Percentiles rank a stretch among this genome's conserved stretches.
phyloP scores from a whole-genome alignment of 2,113 vertebrate species.

The Hystrix brachyura region DNA sequence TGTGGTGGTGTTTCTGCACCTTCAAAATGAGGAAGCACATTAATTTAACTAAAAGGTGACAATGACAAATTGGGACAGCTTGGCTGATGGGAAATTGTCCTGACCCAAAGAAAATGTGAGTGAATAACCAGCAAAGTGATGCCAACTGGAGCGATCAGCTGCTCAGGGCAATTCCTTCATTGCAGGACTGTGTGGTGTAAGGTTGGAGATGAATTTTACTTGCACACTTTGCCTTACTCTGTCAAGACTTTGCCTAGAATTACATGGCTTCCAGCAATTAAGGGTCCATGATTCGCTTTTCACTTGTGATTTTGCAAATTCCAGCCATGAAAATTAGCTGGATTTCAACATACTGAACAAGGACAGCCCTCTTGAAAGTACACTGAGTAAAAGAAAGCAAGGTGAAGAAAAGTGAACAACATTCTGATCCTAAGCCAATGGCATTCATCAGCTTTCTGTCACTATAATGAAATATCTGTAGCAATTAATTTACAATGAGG shows the following conservation, averaged over 20 bases:
- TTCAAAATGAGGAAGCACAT: neutral
- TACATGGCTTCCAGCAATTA: slow-evolving; percentile 38
- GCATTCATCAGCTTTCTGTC: neutral
- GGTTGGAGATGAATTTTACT: neutral
- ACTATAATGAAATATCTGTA: neutral
- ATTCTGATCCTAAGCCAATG: neutral
- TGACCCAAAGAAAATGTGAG: neutral
- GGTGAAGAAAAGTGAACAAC: slow-evolving; percentile 38
- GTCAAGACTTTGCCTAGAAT: slow-evolving; percentile 10
- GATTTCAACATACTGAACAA: slow-evolving; percentile 70
- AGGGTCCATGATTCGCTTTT: slow-evolving; percentile 68
- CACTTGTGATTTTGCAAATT: slow-evolving; percentile 68
- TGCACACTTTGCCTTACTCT: neutral
- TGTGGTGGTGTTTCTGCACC: slow-evolving; percentile 25
- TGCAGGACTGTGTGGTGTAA: neutral
- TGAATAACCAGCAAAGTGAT: neutral
- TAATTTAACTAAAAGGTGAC: neutral
- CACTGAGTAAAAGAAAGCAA: slow-evolving; percentile 31
- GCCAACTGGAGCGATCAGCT: slow-evolving; percentile 6
- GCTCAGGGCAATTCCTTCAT: slow-evolving; percentile 9
- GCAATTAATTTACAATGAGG: neutral
- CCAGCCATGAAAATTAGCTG: slow-evolving; percentile 70
- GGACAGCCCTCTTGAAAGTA: slow-evolving; percentile 43
- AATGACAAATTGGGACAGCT: neutral
- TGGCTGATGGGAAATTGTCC: neutral